Base-by-base conservation (phyloP, 2,888 invertebrate species). In the Steinernema carpocapsae region DNA sequence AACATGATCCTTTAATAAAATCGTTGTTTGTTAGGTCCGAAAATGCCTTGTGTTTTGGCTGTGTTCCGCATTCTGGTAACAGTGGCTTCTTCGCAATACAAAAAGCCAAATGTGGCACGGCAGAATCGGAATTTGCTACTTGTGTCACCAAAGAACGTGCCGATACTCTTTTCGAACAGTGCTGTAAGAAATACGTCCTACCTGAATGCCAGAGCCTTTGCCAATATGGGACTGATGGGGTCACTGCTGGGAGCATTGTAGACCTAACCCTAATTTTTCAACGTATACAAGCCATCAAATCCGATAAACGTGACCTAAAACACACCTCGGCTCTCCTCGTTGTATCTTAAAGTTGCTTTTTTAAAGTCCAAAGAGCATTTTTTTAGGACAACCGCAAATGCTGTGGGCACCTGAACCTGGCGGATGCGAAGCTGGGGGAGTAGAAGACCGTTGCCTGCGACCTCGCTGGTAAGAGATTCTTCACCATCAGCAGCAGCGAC, bases 171-270 rank as follows among this genome's bases (percentile, higher is more conserved):
- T 81, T 81, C 73, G 48, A 73, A 12, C 77, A 82, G 32, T 82
- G 82, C 71, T 82, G 82, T 51, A 74, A 76, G 46, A 79, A 80
- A 32, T 83, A 83, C 46, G 82, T 79, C 12, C 81, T 81, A 7
- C 74, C 70, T 22, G 83, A 80, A 17, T 82, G 82, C 74, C 77
- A 76, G 46, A 64, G 70, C 7, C 73, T 83, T 37, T 82, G 82
- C 42, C 82, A 84, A 43, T 82, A 83, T 59, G 82, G 84, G 59
- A 76, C 78, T 1, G 83, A 84, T 51, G 82, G 84, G 51, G 59
- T 83, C 45, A 77, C 75, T 1, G 83, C 82, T 7, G 56, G 82
- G 22, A 81, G 83, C 70, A 59, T 80, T 79, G 80, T 82, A 56
- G 56, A 45, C 32, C 3, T 24, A 19, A 37, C n/a, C 22, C 24